These are phyloP conservation scores for Eudasyphora cyanicolor DNA, from an alignment of 2,888 invertebrate genomes.

Conservation along the genomic window DNA sequence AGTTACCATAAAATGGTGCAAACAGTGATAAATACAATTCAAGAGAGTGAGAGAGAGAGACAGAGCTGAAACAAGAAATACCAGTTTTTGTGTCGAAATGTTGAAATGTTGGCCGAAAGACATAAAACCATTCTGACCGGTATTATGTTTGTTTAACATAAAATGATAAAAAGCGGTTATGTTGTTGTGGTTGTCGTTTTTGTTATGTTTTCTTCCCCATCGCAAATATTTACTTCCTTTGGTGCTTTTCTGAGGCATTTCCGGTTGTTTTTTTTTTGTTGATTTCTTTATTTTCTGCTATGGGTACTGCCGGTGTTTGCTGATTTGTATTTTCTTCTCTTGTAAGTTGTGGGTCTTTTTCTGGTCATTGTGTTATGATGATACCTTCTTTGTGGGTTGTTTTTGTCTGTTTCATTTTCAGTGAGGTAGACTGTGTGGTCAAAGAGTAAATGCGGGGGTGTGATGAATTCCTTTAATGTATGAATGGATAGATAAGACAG, in stretches of 20 bases:
- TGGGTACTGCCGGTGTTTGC: not conserved
- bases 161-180: conserved; percentile 11
- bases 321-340: not conserved
- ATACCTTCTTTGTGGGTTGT: not conserved
- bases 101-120: no score
- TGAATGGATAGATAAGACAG: no score
- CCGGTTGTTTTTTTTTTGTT: conserved; percentile 15
- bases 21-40: not conserved
- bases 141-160: conserved; percentile 32
- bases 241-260: conserved; percentile 34
- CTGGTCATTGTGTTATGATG: conserved; percentile 27
- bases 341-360: conserved; percentile 6
- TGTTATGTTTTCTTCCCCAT: conserved; percentile 17
- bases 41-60: not conserved
- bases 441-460: not conserved
- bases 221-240: conserved; percentile 45
- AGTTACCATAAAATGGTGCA: conserved; percentile 34
- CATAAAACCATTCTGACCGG: conserved; percentile 40
- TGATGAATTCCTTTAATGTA: no score
- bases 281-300: not conserved
- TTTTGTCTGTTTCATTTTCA: no score
- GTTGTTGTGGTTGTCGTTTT: not conserved
- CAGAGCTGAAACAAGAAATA: not conserved
- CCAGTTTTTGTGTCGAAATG: conserved; percentile 2
- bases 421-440: not conserved